Conservation (phyloP, 2,797 vertebrate species). For the Sebastes kiyomatsui region DNA sequence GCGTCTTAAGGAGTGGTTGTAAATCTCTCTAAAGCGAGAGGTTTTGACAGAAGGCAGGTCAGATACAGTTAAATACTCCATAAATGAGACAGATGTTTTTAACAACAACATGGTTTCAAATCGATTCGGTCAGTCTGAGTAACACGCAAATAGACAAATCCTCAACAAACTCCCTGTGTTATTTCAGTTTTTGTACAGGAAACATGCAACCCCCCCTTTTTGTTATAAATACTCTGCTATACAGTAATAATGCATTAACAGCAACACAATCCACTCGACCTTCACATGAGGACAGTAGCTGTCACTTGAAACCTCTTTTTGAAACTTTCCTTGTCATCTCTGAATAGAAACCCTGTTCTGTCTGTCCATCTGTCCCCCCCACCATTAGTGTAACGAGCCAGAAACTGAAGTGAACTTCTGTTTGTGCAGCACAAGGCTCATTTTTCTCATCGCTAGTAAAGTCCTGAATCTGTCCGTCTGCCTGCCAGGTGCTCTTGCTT, state of each 20-base stretch:
- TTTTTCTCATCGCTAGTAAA: slow-evolving; percentile 67
- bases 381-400: not conserved
- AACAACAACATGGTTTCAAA: slow-evolving; percentile 3
- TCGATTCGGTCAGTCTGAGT: slow-evolving; percentile 1
- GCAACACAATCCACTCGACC: not conserved
- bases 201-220: not conserved
- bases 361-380: not conserved
- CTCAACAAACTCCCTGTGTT: not conserved
- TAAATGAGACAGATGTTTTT: slow-evolving; percentile 54
- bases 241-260: not conserved
- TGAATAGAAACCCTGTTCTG: not conserved
- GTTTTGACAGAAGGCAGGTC: slow-evolving; percentile 51
- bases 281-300: slow-evolving; percentile 14
- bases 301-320: slow-evolving; percentile 2
- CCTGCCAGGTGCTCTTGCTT: slow-evolving; percentile 56
- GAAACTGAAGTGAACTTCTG: slow-evolving; percentile 34
- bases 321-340: slow-evolving; percentile 8
- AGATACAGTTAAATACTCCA: slow-evolving; percentile 33
- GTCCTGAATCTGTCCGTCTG: slow-evolving; percentile 51
- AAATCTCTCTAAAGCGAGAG: slow-evolving; percentile 49
- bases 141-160: slow-evolving; percentile 6
- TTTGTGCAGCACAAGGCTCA: slow-evolving; percentile 51
- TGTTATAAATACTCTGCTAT: not conserved
- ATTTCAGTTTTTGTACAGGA: not conserved
- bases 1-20: slow-evolving; percentile 57